A percentile compares a stretch with the other conserved stretches of the same genome.
phyloP scores from a whole-genome alignment of 2,797 vertebrate genomes.

The Megalops cyprinoides region DNA sequence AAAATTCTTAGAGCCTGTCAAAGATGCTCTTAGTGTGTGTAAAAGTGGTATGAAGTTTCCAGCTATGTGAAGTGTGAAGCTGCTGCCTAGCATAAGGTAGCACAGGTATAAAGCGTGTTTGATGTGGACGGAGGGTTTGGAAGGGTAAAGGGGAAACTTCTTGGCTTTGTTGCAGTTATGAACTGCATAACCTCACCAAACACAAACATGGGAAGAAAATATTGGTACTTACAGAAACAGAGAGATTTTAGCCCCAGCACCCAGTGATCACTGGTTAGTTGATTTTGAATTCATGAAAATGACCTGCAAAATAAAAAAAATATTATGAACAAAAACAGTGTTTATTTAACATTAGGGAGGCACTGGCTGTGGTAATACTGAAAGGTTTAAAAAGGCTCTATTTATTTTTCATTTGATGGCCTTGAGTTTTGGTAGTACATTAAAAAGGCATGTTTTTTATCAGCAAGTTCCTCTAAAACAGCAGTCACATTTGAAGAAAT shows the following conservation, averaged over 20 bases:
- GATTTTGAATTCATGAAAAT: constrained; percentile 90
- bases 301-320: constrained; percentile 71
- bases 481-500: not conserved
- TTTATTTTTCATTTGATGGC: not conserved
- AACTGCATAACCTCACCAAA: constrained; percentile 5
- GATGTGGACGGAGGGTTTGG: not conserved
- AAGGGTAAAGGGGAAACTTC: not conserved
- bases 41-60: no score
- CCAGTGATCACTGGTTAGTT: constrained; percentile 85
- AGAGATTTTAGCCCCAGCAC: constrained; percentile 81
- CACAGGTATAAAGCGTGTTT: not conserved
- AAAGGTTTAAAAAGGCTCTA: not conserved
- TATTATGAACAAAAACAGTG: constrained; percentile 1
- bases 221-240: constrained; percentile 80
- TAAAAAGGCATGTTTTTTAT: not conserved
- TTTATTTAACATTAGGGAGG: not conserved
- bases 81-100: not conserved
- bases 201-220: constrained; percentile 22
- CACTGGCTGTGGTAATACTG: not conserved
- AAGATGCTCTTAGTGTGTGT: not conserved
- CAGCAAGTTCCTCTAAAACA: not conserved
- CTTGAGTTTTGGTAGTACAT: not conserved
- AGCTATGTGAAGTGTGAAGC: not conserved
- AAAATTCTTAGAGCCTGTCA: not conserved
- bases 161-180: not conserved